phyloP scores from a whole-genome alignment of 2,797 vertebrate species.

The Acanthiza pusilla region DNA sequence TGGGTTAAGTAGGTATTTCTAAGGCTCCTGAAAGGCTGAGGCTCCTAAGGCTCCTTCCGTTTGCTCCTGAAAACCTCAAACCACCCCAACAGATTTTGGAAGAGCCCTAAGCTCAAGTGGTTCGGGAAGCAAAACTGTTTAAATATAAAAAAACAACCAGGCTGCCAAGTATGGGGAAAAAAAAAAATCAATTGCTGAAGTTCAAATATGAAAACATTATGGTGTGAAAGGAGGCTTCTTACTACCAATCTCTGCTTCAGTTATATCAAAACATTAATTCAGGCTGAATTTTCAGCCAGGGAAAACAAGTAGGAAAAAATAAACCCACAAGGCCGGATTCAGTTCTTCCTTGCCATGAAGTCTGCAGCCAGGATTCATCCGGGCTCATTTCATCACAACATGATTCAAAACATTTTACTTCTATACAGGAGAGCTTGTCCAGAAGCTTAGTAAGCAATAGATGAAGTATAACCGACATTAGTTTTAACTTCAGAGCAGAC shows the following conservation, averaged over 20 bases:
- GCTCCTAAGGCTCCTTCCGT: too few relatives aligned
- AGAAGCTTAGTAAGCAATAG: not conserved
- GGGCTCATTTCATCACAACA: not conserved
- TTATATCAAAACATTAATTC: not conserved
- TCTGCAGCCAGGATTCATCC: not conserved
- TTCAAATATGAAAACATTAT: not conserved
- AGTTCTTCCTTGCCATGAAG: not conserved
- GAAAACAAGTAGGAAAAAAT: accelerated
- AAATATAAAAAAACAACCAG: not conserved
- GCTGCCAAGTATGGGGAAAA: not conserved
- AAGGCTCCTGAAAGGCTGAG: not conserved
- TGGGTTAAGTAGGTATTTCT: not conserved
- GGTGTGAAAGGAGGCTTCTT: not conserved
- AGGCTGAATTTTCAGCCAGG: not conserved
- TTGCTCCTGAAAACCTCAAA: not conserved
- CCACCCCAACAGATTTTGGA: not conserved
- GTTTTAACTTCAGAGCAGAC: not conserved
- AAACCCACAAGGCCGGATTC: not conserved
- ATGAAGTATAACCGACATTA: not conserved
- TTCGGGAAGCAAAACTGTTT: not conserved
- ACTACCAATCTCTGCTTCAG: not conserved
- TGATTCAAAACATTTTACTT: not conserved
- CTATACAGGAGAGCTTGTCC: not conserved
- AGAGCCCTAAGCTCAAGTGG: not conserved
- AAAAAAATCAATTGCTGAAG: not conserved